Conservation (phyloP, 1,140 invertebrate genomes). For the Drosophila arawakana region DNA sequence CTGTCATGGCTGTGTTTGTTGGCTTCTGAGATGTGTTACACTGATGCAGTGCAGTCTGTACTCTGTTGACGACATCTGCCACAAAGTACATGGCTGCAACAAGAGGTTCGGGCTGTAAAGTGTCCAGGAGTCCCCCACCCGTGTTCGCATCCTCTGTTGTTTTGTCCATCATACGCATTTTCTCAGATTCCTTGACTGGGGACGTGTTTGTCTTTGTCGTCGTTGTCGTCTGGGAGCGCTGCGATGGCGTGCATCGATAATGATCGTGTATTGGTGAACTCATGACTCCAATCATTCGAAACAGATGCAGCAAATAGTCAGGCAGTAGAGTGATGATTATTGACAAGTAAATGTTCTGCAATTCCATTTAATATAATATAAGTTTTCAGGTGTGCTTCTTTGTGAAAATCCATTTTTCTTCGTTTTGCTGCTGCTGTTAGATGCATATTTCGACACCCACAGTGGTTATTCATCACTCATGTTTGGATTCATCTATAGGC, state of each 20-base stretch:
- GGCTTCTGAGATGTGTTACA: conserved; percentile 52
- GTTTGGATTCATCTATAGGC: conserved; percentile 27
- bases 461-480: conserved; percentile 50
- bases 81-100: conserved; percentile 65
- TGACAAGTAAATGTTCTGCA: conserved; percentile 52
- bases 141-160: conserved; percentile 20
- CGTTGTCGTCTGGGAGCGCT: conserved; percentile 7
- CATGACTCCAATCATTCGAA: conserved; percentile 62
- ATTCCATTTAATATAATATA: conserved; percentile 53
- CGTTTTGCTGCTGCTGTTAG: conserved; percentile 47
- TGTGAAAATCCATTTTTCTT: conserved; percentile 62
- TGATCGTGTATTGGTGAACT: conserved; percentile 72
- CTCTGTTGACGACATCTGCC: conserved; percentile 56
- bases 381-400: conserved; percentile 40
- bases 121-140: conserved; percentile 38
- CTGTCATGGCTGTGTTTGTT: conserved; percentile 37
- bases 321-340: conserved; percentile 61
- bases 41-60: conserved; percentile 59
- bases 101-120: conserved; percentile 55
- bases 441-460: conserved; percentile 46
- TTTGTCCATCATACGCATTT: conserved; percentile 34
- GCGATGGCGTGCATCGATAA: conserved; percentile 59
- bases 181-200: conserved; percentile 41
- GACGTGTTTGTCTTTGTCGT: not conserved
- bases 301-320: conserved; percentile 63